These are phyloP conservation scores for Huso huso DNA, from an alignment of 2,797 vertebrate genomes.

Conservation along the genomic window DNA sequence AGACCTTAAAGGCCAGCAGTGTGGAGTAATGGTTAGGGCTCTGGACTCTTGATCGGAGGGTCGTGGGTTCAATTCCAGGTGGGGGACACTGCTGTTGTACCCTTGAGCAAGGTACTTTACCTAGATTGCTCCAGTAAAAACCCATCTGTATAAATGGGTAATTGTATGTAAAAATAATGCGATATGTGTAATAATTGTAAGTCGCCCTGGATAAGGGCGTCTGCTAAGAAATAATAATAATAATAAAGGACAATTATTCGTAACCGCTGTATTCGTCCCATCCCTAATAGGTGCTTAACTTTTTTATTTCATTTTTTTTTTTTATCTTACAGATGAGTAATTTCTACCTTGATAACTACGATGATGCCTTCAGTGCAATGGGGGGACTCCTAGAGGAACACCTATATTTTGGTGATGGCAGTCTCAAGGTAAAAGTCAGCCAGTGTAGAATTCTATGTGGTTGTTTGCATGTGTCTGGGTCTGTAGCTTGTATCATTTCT, in stretches of 20 bases:
- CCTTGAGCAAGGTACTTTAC: too few species aligned
- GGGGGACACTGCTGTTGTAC: too few species aligned
- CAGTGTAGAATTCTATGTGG: not conserved
- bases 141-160: not conserved
- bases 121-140: not conserved
- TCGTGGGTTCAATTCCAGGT: too few species aligned
- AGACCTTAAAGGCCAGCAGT: too few species aligned
- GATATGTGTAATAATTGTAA: not conserved
- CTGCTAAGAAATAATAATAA: not conserved
- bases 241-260: not conserved
- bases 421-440: slow-evolving; percentile 18
- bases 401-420: slow-evolving; percentile 22
- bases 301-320: not conserved
- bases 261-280: too few species aligned
- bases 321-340: slow-evolving; percentile 48
- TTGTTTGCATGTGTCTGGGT: too few species aligned
- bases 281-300: not conserved
- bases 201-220: not conserved
- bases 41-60: too few species aligned
- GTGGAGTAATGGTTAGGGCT: too few species aligned
- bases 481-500: too few species aligned
- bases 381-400: slow-evolving; percentile 34
- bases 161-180: not conserved
- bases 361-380: slow-evolving; percentile 50
- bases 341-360: slow-evolving; percentile 47